Conservation (phyloP, 2,888 invertebrate genomes). For the Augochlorella aurata region DNA sequence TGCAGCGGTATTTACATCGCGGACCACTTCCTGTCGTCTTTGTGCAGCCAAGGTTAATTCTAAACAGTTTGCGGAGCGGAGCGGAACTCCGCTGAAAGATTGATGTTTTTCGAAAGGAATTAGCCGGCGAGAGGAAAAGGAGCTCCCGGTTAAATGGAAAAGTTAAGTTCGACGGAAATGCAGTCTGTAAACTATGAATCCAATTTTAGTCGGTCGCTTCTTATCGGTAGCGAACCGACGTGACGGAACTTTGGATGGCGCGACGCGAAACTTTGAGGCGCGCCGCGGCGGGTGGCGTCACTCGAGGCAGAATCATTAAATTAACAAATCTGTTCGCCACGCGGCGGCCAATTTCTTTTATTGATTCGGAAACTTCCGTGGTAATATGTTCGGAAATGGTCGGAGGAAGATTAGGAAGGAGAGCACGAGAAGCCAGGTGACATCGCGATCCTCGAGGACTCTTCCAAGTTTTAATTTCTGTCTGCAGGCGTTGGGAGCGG, state of each 20-base stretch:
- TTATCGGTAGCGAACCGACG: slow-evolving; percentile 47
- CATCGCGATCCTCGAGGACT: slow-evolving; percentile 38
- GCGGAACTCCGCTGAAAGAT: slow-evolving; percentile 15
- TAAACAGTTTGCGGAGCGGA: slow-evolving; percentile 24
- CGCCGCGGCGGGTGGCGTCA: slow-evolving; percentile 30
- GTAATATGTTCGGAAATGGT: slow-evolving; percentile 35
- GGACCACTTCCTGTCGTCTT: not conserved
- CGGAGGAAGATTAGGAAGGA: not conserved
- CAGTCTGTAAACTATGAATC: slow-evolving; percentile 59
- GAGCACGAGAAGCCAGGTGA: slow-evolving; percentile 11
- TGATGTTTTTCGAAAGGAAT: slow-evolving; percentile 45
- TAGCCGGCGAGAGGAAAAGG: slow-evolving; percentile 36
- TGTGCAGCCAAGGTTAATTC: slow-evolving; percentile 23
- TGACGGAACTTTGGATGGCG: slow-evolving; percentile 29
- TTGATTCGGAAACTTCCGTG: slow-evolving; percentile 46
- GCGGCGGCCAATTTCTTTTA: slow-evolving; percentile 55
- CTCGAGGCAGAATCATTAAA: slow-evolving; percentile 49
- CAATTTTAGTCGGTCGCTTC: slow-evolving; percentile 52
- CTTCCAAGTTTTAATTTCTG: slow-evolving; percentile 49
- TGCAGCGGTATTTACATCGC: slow-evolving; percentile 20
- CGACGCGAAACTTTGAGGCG: slow-evolving; percentile 32
- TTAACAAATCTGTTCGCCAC: slow-evolving; percentile 55
- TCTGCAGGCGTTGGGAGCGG: slow-evolving; percentile 6
- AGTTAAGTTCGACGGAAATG: slow-evolving; percentile 49
- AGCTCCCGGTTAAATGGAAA: slow-evolving; percentile 48